phyloP scores from a whole-genome alignment of 2,113 vertebrate species.

The Onychostruthus taczanowskii region DNA sequence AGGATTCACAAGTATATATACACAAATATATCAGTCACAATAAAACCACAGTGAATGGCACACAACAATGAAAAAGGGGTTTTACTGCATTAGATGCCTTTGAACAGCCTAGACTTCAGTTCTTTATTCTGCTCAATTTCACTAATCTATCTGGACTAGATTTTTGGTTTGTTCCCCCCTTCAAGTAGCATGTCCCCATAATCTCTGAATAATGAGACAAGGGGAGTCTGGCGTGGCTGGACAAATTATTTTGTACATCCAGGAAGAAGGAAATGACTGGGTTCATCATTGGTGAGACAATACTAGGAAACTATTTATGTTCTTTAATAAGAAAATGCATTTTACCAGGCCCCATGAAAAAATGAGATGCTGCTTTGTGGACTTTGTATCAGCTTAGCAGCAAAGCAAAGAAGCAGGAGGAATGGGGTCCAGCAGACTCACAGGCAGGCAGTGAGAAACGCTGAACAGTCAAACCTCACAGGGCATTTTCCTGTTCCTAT shows the following conservation, averaged over 20 bases:
- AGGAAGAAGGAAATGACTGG: conserved; percentile 36
- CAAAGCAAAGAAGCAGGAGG: not conserved
- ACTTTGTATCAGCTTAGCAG: not conserved
- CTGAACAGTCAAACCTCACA: not conserved
- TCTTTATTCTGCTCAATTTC: not conserved
- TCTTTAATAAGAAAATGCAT: not conserved
- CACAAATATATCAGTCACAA: not conserved
- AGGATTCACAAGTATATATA: not conserved
- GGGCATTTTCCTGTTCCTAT: not conserved
- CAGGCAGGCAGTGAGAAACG: not conserved
- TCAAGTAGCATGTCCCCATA: not conserved
- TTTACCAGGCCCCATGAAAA: not conserved
- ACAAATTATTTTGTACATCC: not conserved
- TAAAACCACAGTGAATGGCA: not conserved
- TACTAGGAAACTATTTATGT: conserved; percentile 15
- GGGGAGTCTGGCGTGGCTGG: not conserved
- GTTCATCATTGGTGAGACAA: conserved; percentile 19
- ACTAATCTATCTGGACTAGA: not conserved
- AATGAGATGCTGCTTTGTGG: not conserved
- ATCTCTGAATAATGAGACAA: not conserved
- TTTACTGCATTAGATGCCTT: not conserved
- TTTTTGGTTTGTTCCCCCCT: not conserved
- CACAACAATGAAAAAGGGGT: not conserved
- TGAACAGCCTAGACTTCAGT: not conserved
- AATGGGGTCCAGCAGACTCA: not conserved